Evolutionary conservation across 2,888 invertebrate species (phyloP).

Genomic region (Cosmorhoe ocellata): DNA sequence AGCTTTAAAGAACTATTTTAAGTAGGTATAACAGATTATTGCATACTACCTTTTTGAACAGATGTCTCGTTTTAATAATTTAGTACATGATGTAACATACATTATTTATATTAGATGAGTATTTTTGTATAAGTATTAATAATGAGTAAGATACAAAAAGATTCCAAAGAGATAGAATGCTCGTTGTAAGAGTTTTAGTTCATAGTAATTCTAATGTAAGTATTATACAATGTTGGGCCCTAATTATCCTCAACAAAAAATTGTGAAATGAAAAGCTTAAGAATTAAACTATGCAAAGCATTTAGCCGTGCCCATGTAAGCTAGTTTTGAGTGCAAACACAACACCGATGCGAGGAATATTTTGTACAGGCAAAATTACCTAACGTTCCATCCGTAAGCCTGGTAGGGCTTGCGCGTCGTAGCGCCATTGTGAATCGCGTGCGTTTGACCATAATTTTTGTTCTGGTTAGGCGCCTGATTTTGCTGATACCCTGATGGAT

Average conservation of each 20-base stretch:
- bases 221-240: background rate
- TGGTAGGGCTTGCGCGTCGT: constrained; percentile 61
- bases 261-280: constrained; percentile 7
- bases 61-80: no score
- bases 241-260: background rate
- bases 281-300: constrained; percentile 20
- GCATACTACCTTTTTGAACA: no score
- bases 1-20: no score
- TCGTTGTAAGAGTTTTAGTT: no score
- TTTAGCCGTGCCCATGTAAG: constrained; percentile 26
- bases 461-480: constrained; percentile 57
- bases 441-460: constrained; percentile 62
- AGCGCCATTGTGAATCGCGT: constrained; percentile 55
- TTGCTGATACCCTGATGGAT: constrained; percentile 69
- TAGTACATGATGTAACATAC: no score
- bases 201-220: no score
- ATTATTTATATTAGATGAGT: no score
- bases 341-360: constrained; percentile 17
- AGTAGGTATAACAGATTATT: no score
- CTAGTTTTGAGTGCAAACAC: constrained; percentile 22
- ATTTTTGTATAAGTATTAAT: no score
- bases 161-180: no score
- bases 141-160: no score
- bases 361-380: constrained; percentile 59
- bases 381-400: constrained; percentile 74